Percentiles rank a stretch among this genome's conserved stretches.
Conservation (phyloP, 2,113 vertebrate genomes). For the Gallinago paraguaiae region DNA sequence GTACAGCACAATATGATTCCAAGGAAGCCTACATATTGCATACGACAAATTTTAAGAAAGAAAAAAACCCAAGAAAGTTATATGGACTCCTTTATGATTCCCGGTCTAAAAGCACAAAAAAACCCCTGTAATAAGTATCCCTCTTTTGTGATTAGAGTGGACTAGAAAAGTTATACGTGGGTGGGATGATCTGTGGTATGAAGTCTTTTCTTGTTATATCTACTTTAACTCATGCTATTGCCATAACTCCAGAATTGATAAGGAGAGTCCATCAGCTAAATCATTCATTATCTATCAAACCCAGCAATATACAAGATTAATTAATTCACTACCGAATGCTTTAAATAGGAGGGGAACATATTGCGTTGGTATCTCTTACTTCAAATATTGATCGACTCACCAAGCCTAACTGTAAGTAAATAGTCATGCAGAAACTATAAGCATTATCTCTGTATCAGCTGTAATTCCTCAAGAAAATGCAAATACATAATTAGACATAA, state of each 20-base stretch:
- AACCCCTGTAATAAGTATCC: background rate
- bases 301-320: background rate
- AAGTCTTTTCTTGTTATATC: background rate
- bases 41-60: background rate
- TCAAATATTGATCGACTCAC: conserved; percentile 33
- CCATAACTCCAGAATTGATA: background rate
- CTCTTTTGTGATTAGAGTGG: background rate
- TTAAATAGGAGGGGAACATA: background rate
- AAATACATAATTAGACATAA: background rate
- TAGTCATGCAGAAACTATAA: background rate
- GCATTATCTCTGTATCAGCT: background rate
- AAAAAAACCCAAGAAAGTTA: fast-evolving
- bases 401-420: background rate
- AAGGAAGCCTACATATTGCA: background rate
- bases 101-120: background rate
- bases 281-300: background rate
- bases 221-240: background rate
- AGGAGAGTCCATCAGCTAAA: background rate
- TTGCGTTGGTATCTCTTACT: background rate
- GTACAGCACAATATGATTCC: background rate
- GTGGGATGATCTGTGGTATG: background rate
- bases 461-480: background rate
- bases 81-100: background rate
- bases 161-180: background rate
- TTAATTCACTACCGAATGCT: background rate